A percentile compares a stretch with the other conserved stretches of the same genome.
Conservation (phyloP, 2,797 vertebrate species). For the Novumbra hubbsi region DNA sequence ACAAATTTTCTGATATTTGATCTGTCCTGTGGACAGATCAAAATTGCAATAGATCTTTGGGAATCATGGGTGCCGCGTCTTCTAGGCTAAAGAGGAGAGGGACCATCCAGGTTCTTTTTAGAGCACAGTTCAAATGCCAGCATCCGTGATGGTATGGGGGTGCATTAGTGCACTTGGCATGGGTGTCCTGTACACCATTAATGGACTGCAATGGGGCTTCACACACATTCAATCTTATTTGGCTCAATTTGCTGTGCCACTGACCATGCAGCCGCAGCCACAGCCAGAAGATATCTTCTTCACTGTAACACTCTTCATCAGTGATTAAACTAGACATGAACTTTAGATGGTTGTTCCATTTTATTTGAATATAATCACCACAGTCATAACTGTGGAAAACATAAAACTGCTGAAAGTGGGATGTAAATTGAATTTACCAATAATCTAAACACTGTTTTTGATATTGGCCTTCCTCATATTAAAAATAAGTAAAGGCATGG, state of each 20-base stretch:
- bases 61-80: too few relatives aligned
- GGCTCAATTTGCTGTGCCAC: constrained; percentile 28
- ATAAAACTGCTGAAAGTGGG: neutral
- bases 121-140: too few relatives aligned
- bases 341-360: neutral
- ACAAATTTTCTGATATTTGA: too few relatives aligned
- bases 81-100: too few relatives aligned
- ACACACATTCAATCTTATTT: constrained; percentile 23
- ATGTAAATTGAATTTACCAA: neutral
- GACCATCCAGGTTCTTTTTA: too few relatives aligned
- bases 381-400: too few relatives aligned
- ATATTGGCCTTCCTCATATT: neutral
- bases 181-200: too few relatives aligned
- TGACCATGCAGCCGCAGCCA: constrained; percentile 39
- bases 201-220: too few relatives aligned
- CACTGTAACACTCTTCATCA: constrained; percentile 16
- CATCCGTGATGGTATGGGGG: too few relatives aligned
- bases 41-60: too few relatives aligned
- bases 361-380: neutral
- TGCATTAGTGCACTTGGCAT: too few relatives aligned
- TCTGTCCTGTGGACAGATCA: too few relatives aligned
- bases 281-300: constrained; percentile 31
- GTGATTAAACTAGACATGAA: neutral
- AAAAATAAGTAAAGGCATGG: neutral
- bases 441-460: neutral